A percentile compares a stretch with the other conserved stretches of the same genome.
Evolutionary conservation across 2,888 invertebrate genomes (phyloP).

Genomic region (Galerucella pusilla): DNA sequence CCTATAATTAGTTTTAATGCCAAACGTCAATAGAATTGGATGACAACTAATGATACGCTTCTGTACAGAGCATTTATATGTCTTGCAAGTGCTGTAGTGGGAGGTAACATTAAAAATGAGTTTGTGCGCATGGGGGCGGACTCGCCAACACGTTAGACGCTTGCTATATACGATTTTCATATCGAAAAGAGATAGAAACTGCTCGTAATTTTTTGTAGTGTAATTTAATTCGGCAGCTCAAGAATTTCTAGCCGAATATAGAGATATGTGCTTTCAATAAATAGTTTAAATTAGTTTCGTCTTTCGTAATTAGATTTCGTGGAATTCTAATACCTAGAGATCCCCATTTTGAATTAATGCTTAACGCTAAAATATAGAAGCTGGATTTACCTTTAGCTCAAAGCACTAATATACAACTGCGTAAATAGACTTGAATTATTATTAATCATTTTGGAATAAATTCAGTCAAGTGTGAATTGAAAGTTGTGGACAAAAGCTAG

Average conservation of each 20-base stretch:
- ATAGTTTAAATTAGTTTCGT: constrained; percentile 9
- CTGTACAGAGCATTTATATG: too few relatives aligned
- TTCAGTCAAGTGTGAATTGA: too few relatives aligned
- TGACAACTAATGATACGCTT: too few relatives aligned
- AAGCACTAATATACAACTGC: background rate
- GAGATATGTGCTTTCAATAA: constrained; percentile 6
- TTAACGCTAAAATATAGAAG: background rate
- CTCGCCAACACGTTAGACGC: too few relatives aligned
- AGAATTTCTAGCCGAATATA: background rate
- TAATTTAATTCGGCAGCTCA: background rate
- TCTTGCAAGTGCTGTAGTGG: too few relatives aligned
- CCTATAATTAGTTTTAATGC: too few relatives aligned
- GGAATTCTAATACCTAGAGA: background rate
- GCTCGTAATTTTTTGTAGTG: background rate
- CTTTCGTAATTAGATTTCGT: constrained; percentile 1
- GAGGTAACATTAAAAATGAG: too few relatives aligned
- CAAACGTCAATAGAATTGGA: too few relatives aligned
- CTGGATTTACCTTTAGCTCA: background rate
- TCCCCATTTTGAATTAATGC: background rate
- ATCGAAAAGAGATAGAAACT: background rate
- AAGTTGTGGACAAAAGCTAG: too few relatives aligned
- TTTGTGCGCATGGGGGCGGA: too few relatives aligned
- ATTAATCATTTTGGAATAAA: background rate
- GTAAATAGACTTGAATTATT: background rate
- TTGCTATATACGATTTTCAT: too few relatives aligned